Conservation (phyloP, 2,797 vertebrate genomes). For the Pyrocephalus nanus region DNA sequence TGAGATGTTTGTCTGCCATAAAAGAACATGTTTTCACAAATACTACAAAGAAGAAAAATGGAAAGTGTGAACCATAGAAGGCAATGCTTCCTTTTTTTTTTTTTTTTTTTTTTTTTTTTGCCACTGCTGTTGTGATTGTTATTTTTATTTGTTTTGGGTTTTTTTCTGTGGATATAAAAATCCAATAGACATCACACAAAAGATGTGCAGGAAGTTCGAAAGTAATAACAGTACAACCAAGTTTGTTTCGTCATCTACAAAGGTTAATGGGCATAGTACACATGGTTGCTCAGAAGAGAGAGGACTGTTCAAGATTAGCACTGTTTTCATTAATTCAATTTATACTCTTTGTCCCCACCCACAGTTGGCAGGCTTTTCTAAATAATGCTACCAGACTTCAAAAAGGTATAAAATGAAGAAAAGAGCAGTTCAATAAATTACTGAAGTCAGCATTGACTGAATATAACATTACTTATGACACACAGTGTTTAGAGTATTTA, state of each 20-base stretch:
- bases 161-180: not conserved
- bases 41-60: not conserved
- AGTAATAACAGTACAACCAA: not conserved
- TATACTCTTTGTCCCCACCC: not conserved
- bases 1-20: not conserved
- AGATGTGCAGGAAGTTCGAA: not conserved
- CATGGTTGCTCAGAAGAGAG: not conserved
- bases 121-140: not conserved
- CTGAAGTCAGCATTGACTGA: slow-evolving; percentile 6
- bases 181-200: not conserved
- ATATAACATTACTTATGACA: slow-evolving; percentile 25
- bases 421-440: not conserved
- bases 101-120: not conserved
- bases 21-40: not conserved
- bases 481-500: slow-evolving; percentile 4
- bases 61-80: not conserved
- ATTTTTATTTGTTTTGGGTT: not conserved
- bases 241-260: not conserved
- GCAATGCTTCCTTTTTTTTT: not conserved
- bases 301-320: not conserved
- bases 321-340: not conserved
- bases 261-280: not conserved
- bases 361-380: not conserved
- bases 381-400: not conserved
- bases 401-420: not conserved